Evolutionary conservation across 2,113 vertebrate genomes (phyloP).

Genomic region (Sisor rabdophorus): DNA sequence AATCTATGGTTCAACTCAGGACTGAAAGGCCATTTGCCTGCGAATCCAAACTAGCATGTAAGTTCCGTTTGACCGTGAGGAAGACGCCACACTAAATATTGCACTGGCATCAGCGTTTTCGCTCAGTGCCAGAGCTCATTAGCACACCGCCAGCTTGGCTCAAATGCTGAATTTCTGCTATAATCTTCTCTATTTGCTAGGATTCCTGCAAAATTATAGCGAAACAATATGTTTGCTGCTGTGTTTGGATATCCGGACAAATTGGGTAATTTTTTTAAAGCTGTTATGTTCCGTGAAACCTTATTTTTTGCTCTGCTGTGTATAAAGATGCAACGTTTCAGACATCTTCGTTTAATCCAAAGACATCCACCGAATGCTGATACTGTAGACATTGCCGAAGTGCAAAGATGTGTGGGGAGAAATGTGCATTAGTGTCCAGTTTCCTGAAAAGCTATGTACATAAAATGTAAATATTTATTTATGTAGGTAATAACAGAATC

Average conservation of each 20-base stretch:
- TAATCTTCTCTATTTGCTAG: constrained; percentile 31
- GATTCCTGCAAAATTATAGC: constrained; percentile 8
- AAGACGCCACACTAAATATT: constrained; percentile 52
- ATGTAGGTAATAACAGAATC: too few species aligned
- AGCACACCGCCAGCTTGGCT: constrained; percentile 44
- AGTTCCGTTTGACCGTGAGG: constrained; percentile 57
- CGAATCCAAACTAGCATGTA: constrained; percentile 47
- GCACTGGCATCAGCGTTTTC: constrained; percentile 45
- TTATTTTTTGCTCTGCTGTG: too few species aligned
- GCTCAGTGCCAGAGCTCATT: constrained; percentile 53
- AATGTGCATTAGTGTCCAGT: too few species aligned
- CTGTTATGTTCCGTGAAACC: too few species aligned
- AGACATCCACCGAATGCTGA: too few species aligned
- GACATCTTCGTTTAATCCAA: too few species aligned
- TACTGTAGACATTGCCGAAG: too few species aligned
- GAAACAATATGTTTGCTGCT: constrained; percentile 1
- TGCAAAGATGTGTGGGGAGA: too few species aligned
- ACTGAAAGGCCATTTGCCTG: constrained; percentile 49
- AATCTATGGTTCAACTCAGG: constrained; percentile 23
- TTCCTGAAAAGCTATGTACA: too few species aligned
- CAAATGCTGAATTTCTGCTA: constrained; percentile 36
- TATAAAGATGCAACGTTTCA: too few species aligned
- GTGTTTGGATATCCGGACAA: neutral
- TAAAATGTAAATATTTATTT: too few species aligned
- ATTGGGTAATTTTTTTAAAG: neutral